Evolutionary conservation across 2,797 vertebrate genomes (phyloP).

Genomic region (Gambelia wislizenii): DNA sequence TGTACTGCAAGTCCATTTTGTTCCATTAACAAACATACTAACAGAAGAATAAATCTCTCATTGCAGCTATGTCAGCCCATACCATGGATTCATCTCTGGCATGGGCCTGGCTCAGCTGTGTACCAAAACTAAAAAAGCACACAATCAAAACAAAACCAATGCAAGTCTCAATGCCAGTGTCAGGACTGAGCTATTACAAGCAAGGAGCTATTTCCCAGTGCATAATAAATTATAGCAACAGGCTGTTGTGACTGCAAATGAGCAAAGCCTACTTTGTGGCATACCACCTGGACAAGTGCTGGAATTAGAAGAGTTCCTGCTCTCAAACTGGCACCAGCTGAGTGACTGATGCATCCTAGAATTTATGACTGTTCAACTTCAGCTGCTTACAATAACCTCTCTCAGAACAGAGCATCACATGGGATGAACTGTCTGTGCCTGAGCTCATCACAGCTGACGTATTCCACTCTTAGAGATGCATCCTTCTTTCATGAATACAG

Average conservation of each 20-base stretch:
- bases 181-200: conserved; percentile 57
- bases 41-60: conserved; percentile 67
- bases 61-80: conserved; percentile 71
- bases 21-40: conserved; percentile 28
- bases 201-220: conserved; percentile 18
- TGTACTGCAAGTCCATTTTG: conserved; percentile 23
- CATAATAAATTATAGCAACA: conserved; percentile 49
- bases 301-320: conserved; percentile 54
- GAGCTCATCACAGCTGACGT: conserved; percentile 16
- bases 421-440: conserved; percentile 5
- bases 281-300: conserved; percentile 69
- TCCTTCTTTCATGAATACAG: not conserved
- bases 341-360: conserved; percentile 42
- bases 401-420: conserved; percentile 19
- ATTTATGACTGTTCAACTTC: conserved; percentile 38
- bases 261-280: conserved; percentile 58
- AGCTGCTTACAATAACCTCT: conserved; percentile 31
- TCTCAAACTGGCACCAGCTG: conserved; percentile 57
- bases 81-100: conserved; percentile 58
- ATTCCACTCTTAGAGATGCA: conserved; percentile 16
- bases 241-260: conserved; percentile 61
- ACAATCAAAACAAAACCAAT: not conserved
- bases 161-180: conserved; percentile 55
- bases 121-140: not conserved
- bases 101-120: conserved; percentile 68